phyloP scores from a whole-genome alignment of 2,888 invertebrate genomes.

The Rhingia campestris region DNA sequence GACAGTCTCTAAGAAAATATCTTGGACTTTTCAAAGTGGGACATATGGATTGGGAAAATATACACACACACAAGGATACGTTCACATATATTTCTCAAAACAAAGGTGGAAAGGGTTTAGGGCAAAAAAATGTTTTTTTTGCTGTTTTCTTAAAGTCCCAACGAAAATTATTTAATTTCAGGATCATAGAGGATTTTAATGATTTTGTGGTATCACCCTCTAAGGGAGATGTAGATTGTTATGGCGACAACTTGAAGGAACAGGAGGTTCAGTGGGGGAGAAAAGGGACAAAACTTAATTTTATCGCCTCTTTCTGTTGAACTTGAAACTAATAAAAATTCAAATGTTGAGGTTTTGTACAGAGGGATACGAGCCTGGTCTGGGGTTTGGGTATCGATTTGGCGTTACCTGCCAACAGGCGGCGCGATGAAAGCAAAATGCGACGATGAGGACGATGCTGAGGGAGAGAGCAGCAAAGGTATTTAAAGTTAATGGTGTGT shows the following conservation, averaged over 20 bases:
- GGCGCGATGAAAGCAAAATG: background rate
- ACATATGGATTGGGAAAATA: conserved; percentile 31
- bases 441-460: background rate
- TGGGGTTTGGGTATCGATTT: conserved; percentile 12
- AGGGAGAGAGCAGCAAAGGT: conserved; percentile 11
- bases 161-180: conserved; percentile 37
- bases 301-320: conserved; percentile 24
- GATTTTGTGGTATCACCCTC: conserved; percentile 43
- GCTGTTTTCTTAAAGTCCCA: conserved; percentile 23
- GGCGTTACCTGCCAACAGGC: conserved; percentile 19
- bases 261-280: background rate
- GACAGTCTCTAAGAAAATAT: conserved; percentile 50
- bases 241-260: background rate
- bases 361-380: background rate
- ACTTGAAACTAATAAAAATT: conserved; percentile 44
- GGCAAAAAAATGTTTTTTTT: background rate
- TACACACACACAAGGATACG: background rate
- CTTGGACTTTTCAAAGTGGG: conserved; percentile 50
- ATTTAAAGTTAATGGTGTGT: conserved; percentile 51
- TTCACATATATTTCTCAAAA: background rate
- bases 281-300: conserved; percentile 18
- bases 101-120: background rate
- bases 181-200: conserved; percentile 56
- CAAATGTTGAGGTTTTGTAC: conserved; percentile 40
- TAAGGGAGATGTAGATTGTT: conserved; percentile 20